phyloP scores from a whole-genome alignment of 2,113 vertebrate species.

The Ranitomeya variabilis region DNA sequence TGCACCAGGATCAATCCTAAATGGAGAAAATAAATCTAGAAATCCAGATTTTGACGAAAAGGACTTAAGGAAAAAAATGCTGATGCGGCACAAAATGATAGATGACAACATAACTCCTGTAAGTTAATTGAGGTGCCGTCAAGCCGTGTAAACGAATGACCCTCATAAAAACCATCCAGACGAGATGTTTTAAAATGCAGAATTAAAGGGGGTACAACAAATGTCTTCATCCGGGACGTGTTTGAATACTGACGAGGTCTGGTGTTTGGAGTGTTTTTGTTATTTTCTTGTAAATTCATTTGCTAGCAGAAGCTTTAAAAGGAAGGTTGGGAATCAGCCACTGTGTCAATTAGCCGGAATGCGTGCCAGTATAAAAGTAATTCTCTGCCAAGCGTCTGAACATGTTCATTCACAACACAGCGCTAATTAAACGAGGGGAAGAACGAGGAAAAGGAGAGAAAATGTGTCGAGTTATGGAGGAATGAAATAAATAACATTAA shows the following conservation, averaged over 20 bases:
- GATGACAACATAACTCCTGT: constrained; percentile 35
- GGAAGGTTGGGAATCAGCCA: constrained; percentile 49
- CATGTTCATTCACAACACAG: constrained; percentile 56
- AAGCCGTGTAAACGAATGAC: constrained; percentile 20
- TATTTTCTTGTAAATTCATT: constrained; percentile 44
- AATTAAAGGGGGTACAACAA: constrained; percentile 46
- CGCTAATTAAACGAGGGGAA: constrained; percentile 47
- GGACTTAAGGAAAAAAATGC: neutral
- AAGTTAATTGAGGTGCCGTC: constrained; percentile 35
- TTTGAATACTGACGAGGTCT: constrained; percentile 54
- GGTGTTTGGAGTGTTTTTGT: constrained; percentile 47
- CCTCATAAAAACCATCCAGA: constrained; percentile 13
- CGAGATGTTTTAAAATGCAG: constrained; percentile 25
- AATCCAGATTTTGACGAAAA: neutral
- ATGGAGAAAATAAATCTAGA: neutral
- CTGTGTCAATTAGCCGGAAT: constrained; percentile 53
- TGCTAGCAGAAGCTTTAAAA: constrained; percentile 51
- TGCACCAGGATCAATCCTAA: neutral
- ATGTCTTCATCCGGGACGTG: constrained; percentile 46
- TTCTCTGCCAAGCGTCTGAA: constrained; percentile 48
- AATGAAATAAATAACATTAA: constrained; percentile 51
- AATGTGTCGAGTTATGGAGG: neutral
- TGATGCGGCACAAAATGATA: constrained; percentile 21
- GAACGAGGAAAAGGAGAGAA: neutral
- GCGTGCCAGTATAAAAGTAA: constrained; percentile 36